Conservation (phyloP, 2,797 vertebrate species). For the Rhinichthys osculus region DNA sequence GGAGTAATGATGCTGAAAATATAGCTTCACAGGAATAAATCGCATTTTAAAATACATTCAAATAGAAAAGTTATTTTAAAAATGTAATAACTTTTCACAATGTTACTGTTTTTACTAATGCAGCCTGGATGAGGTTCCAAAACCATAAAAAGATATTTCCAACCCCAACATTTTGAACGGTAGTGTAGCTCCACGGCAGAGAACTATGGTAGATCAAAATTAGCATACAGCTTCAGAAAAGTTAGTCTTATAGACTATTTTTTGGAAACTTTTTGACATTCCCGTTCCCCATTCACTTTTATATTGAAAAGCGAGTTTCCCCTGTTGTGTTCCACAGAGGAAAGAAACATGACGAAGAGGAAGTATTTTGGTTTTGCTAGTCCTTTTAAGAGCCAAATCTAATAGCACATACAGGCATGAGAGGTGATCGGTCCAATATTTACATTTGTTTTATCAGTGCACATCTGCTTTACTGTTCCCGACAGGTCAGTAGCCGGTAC, state of each 20-base stretch:
- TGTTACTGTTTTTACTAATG: background rate
- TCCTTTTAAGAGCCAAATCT: conserved; percentile 8
- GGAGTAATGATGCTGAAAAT: background rate
- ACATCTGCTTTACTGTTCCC: conserved; percentile 3
- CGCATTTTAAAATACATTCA: background rate
- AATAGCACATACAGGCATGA: background rate
- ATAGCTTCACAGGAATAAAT: background rate
- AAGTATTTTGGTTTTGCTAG: background rate
- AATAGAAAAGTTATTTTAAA: background rate
- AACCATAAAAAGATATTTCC: background rate
- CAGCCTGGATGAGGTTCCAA: background rate
- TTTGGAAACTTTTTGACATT: too few relatives aligned
- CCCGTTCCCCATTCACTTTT: too few relatives aligned
- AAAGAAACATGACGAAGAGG: conserved; percentile 4
- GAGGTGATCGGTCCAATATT: background rate
- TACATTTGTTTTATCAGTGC: conserved; percentile 1
- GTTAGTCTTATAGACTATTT: too few relatives aligned
- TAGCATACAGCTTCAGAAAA: background rate
- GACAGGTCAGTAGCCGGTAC: background rate
- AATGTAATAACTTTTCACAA: background rate
- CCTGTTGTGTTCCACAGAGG: background rate
- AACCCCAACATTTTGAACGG: too few relatives aligned
- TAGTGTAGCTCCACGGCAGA: background rate
- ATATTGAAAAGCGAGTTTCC: background rate
- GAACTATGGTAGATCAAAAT: too few relatives aligned